A percentile compares a stretch with the other conserved stretches of the same genome.
These are phyloP conservation scores for Hycleus cichorii DNA, from an alignment of 1,140 invertebrate genomes.

Conservation along the genomic window DNA sequence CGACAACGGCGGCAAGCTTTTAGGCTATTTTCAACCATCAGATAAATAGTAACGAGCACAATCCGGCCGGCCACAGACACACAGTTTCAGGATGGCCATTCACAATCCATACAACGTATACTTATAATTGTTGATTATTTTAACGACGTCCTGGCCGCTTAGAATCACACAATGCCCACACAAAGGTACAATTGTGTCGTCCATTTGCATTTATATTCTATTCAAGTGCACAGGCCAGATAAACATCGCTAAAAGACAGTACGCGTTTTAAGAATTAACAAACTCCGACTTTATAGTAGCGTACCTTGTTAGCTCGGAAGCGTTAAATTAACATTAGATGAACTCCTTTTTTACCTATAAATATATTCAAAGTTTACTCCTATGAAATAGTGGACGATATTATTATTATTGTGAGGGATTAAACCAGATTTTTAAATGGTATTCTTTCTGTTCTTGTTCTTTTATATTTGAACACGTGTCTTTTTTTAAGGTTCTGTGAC, in stretches of 20 bases:
- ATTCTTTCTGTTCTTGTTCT: conserved; percentile 9
- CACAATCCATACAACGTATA: conserved; percentile 12
- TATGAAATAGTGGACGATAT: background rate
- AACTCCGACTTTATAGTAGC: conserved; percentile 16
- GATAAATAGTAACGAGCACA: conserved; percentile 31
- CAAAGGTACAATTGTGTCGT: conserved; percentile 36
- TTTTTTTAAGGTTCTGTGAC: conserved; percentile 13
- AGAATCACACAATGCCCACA: conserved; percentile 36
- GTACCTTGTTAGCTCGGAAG: background rate
- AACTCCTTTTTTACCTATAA: background rate
- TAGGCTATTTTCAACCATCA: conserved; percentile 14
- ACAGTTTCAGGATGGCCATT: conserved; percentile 11
- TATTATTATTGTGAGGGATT: conserved; percentile 9
- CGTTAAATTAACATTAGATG: conserved; percentile 6
- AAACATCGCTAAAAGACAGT: conserved; percentile 34
- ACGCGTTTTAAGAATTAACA: conserved; percentile 33
- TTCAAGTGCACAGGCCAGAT: conserved; percentile 29
- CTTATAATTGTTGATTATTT: conserved; percentile 41
- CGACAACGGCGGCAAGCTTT: background rate
- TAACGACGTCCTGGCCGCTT: conserved; percentile 32
- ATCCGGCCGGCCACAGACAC: no score
- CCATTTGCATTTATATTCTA: conserved; percentile 40
- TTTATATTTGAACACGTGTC: conserved; percentile 30
- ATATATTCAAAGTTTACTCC: no score
- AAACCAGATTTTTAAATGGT: conserved; percentile 29